Evolutionary conservation across 2,888 invertebrate species (phyloP), one percentile per base, ranked within the genome.

Genomic region (Pterostichus niger): DNA sequence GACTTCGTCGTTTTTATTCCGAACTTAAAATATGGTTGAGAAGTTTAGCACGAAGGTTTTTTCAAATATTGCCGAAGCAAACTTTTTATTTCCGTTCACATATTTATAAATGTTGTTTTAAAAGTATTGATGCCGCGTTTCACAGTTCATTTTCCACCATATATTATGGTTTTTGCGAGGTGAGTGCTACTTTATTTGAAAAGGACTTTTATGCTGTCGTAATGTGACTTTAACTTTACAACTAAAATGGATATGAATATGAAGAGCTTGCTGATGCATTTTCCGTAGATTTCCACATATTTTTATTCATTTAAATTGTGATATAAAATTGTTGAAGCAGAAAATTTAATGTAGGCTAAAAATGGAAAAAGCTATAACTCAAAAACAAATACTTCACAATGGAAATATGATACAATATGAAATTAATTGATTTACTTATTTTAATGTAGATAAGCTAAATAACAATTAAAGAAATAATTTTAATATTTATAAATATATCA

Each of bases 41-140:
- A 61, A 61, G 33, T 61, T 61, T 24, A 24, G 31, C 17, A 24
- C 24, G 10, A 24, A 4, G 24, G 59, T 10, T 61, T 49, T n/a
- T 61, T 33, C 61, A 61, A 31, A 33, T 61, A 61, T 61, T 61
- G 61, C 2, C 49, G 49, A 10, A 49, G 49, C 0, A 49, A 49
- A 61, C 33, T 61, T 61, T 61, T 49, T 49, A 49, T 49, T 33
- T 61, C 61, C 24, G 31, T 31, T 61, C 61, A 61, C 61, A 61
- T 61, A 61, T 61, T 61, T 61, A 61, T 61, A 61, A 61, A 61
- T 61, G 61, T 61, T 61, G 61, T 61, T 61, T 61, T 61, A 61
- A 61, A 71, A 46, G 71, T 71, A 46, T 44, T 71, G 71, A 71
- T 44, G 71, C 17, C 11, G 40, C 7, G 15, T 71, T 71, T 71